Conservation (phyloP, 2,888 invertebrate species). For the Tenthredo scrophulariae region DNA sequence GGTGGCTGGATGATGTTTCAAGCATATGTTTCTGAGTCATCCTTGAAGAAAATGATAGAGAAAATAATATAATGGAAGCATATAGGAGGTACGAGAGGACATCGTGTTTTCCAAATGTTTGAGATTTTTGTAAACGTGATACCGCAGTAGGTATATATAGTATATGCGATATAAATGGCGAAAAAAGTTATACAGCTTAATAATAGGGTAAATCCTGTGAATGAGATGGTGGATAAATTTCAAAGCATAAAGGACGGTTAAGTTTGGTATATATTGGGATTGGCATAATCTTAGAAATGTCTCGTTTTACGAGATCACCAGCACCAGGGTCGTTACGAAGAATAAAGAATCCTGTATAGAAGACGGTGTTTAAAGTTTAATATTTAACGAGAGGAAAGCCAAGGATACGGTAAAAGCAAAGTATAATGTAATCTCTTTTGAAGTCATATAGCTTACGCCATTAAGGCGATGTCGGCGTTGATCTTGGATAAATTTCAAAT, state of each 20-base stretch:
- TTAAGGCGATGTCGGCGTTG: slow-evolving; percentile 67
- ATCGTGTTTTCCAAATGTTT: neutral
- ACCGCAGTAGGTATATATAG: neutral
- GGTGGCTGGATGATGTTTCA: neutral
- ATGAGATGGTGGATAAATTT: slow-evolving; percentile 19
- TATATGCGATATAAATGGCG: neutral
- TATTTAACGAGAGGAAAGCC: slow-evolving; percentile 72
- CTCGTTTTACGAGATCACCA: slow-evolving; percentile 71
- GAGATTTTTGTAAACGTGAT: neutral
- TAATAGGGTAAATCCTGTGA: slow-evolving; percentile 14
- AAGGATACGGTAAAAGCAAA: slow-evolving; percentile 62
- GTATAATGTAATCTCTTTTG: slow-evolving; percentile 75
- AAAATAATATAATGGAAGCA: neutral
- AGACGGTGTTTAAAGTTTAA: slow-evolving; percentile 70
- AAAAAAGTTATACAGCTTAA: slow-evolving; percentile 5
- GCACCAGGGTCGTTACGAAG: slow-evolving; percentile 68
- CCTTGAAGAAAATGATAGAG: neutral
- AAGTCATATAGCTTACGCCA: slow-evolving; percentile 74
- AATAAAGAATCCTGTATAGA: slow-evolving; percentile 57
- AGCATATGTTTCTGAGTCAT: neutral
- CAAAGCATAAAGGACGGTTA: slow-evolving; percentile 15
- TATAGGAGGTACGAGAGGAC: neutral
- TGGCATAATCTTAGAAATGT: slow-evolving; percentile 76
- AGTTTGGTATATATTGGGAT: slow-evolving; percentile 61
- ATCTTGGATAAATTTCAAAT: slow-evolving; percentile 71